A percentile compares a stretch with the other conserved stretches of the same genome.
These are phyloP conservation scores for Tenebrio molitor DNA, from an alignment of 1,140 invertebrate species.

Conservation along the genomic window DNA sequence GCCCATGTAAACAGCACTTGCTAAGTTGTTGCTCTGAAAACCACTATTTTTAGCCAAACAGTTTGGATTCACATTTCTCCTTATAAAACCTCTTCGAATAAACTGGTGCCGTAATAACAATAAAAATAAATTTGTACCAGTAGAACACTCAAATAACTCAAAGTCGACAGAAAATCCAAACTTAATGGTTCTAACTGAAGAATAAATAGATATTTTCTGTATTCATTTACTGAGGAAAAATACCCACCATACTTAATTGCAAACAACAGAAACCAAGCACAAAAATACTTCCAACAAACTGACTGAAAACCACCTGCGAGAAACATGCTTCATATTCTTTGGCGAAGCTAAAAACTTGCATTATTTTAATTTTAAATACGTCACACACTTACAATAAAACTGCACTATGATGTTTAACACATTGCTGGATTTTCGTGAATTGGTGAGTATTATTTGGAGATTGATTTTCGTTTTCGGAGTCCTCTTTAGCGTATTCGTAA, in stretches of 20 bases:
- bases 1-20: slow-evolving; percentile 19
- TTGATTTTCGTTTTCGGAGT: neutral
- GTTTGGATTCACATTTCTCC: neutral
- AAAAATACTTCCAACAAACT: neutral
- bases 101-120: slow-evolving; percentile 16
- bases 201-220: neutral
- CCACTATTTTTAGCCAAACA: too few relatives aligned
- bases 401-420: neutral
- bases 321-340: neutral
- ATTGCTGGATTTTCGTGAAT: neutral
- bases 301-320: neutral
- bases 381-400: neutral
- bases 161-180: slow-evolving; percentile 1
- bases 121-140: slow-evolving; percentile 19
- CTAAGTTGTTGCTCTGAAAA: slow-evolving; percentile 43
- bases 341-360: neutral
- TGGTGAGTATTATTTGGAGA: neutral
- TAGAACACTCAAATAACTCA: neutral
- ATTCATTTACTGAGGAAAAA: neutral
- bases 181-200: neutral
- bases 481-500: neutral
- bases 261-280: neutral
- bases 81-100: slow-evolving; percentile 36
- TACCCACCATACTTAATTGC: neutral
- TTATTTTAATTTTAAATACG: neutral